Base-by-base conservation (phyloP, 2,113 vertebrate species). In the Mohoua ochrocephala region DNA sequence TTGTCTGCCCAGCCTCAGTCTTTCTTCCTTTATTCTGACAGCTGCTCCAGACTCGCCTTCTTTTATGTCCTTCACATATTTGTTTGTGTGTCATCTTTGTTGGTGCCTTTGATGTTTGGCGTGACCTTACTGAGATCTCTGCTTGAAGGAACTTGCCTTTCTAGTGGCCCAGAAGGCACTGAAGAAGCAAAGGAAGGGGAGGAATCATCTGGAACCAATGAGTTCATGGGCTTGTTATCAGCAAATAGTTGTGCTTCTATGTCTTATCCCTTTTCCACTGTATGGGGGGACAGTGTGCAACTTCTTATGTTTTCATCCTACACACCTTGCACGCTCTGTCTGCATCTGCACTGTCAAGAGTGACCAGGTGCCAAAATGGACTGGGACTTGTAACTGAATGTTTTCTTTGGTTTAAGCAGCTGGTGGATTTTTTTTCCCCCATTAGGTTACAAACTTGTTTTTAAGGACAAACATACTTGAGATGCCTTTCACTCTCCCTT, bases 11-110 rank as follows among this genome's bases (percentile, higher is more conserved):
- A 77, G 37, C 39, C 37, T 91, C 68, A 74, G 33, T 70, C 68
- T 67, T 92, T 35, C 68, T 86, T 70, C 47, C 56, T 91, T 85
- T 92, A 68, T 74, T 91, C 92, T 91, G 80, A 82, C 65, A 92
- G 69, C 52, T 91, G 81, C 61, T 82, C 35, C 57, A 83, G 53
- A 68, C 33, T 92, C 6, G 7, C 78, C 59, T 59, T 85, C 83
- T 87, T 84, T 87, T 85, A 86, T 86, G 79, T 52, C 59, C 39
- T 68, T 41, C 63, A 74, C 28, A 0, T 76, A 59, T 17, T 91
- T 85, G 28, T 73, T 75, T 85, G 53, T 76, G 57, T 89, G 57
- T 93, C 64, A 60, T 89, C 41, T 82, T 89, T 71, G 11, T 39
- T 87, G 37, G 37, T 91, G 52, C 56, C 77, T 91, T 92, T 96